Base-by-base conservation (phyloP, 2,113 vertebrate species). In the Cnemophilus loriae region DNA sequence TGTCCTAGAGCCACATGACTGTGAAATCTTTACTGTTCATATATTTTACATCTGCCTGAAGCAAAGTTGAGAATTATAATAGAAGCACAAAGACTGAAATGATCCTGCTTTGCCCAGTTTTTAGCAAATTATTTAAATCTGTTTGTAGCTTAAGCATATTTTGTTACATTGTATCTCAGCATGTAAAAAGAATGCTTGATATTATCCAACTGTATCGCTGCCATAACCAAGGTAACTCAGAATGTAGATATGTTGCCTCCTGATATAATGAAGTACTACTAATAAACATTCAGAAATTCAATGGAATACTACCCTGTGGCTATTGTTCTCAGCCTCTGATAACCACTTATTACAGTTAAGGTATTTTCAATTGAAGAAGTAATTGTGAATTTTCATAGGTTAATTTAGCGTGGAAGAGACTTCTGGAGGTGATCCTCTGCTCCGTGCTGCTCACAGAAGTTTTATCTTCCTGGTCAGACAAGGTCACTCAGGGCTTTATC, bases 211-310 rank as follows among this genome's bases (percentile, higher is more conserved):
- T 67, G 30, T 74, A 59, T 35, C 77, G 47, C 47, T 92, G 47
- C 13, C 19, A 41, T 68, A 83, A 79, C 33, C 28, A 65, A 77
- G 79, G 17, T 80, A 91, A 84, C 28, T 70, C 37, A 60, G 65
- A 61, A 63, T 10, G 14, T 28, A n/a, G 30, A 89, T 23, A 50
- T 35, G 61, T 46, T 27, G 18, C 8, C 35, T 90, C 17, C 52
- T 74, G 26, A 9, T 55, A 50, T 32, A 81, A 64, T 30, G 8
- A 92, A 76, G 16, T 9, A 13, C 6, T 63, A 87, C 52, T 85
- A 97, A 95, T 78, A 96, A 92, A 76, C 32, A 42, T 47, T 83
- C 37, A 67, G 56, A 96, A 84, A 67, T 49, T 27, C 47, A 75
- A 2, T 32, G 18, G 19, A 75, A 68, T 78, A 60, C 46, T 47